Conservation (phyloP, 2,797 vertebrate genomes). For the Avahi laniger region DNA sequence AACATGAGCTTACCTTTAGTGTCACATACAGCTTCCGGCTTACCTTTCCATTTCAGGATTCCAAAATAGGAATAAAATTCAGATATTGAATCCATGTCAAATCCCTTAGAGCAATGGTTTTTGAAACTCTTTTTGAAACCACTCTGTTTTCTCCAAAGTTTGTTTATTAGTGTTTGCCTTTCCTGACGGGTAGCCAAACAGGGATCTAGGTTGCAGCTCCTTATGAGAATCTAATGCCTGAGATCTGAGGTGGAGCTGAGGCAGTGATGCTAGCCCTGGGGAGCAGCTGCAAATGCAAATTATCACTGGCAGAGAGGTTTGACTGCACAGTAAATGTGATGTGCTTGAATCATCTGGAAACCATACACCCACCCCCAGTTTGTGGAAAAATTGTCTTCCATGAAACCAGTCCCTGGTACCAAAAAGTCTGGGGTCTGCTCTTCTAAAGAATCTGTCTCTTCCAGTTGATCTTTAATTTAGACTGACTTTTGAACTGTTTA, state of each 20-base stretch:
- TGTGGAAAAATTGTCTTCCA: too few species aligned
- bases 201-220: too few species aligned
- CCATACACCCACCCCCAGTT: too few species aligned
- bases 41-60: not conserved
- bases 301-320: too few species aligned
- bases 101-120: not conserved
- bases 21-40: not conserved
- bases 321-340: too few species aligned
- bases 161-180: not conserved
- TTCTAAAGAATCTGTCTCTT: not conserved
- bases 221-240: too few species aligned
- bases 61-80: not conserved
- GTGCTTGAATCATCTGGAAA: too few species aligned
- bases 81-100: not conserved
- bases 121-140: constrained; percentile 21
- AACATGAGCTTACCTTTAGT: not conserved
- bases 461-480: not conserved
- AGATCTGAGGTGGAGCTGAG: too few species aligned
- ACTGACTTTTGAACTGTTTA: not conserved
- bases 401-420: too few species aligned
- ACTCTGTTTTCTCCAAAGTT: not conserved
- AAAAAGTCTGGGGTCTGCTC: too few species aligned
- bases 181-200: not conserved
- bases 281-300: too few species aligned
- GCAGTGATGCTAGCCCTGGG: fast-evolving